These are phyloP conservation scores for Astreopora myriophthalma DNA, from an alignment of 64 coral and sea anemone genomes.

Conservation along the genomic window DNA sequence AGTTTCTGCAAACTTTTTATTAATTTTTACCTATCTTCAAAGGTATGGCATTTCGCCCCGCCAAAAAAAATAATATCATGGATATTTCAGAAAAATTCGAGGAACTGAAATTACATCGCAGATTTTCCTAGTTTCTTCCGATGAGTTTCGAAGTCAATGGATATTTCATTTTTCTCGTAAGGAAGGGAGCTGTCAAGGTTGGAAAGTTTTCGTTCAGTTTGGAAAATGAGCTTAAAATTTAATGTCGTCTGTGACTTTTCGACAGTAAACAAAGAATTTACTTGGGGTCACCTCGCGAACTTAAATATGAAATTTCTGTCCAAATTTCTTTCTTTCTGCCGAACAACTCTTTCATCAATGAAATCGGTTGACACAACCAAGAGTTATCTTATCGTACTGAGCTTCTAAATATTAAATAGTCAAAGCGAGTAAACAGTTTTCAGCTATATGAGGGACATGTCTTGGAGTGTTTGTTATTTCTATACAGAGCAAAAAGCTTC, in stretches of 20 bases:
- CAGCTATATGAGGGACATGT: not conserved
- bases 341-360: not conserved
- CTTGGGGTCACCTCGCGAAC: not conserved
- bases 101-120: no score
- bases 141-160: not conserved
- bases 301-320: not conserved
- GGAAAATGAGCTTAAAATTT: constrained; percentile 57
- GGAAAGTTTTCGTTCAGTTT: constrained; percentile 41
- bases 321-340: not conserved
- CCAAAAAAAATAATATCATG: constrained; percentile 2
- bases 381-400: not conserved
- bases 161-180: constrained; percentile 42
- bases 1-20: constrained; percentile 41
- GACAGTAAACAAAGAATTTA: constrained; percentile 43
- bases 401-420: not conserved
- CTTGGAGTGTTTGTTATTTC: not conserved
- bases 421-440: not conserved
- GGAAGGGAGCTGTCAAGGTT: constrained; percentile 44
- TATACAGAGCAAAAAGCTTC: not conserved
- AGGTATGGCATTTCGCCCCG: not conserved
- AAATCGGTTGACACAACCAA: not conserved
- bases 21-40: constrained; percentile 4
- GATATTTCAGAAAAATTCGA: not conserved
- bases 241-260: constrained; percentile 33
- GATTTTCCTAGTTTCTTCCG: not conserved